These are phyloP conservation scores for Premnoplex brunnescens DNA, from an alignment of 2,797 vertebrate species.

Conservation along the genomic window DNA sequence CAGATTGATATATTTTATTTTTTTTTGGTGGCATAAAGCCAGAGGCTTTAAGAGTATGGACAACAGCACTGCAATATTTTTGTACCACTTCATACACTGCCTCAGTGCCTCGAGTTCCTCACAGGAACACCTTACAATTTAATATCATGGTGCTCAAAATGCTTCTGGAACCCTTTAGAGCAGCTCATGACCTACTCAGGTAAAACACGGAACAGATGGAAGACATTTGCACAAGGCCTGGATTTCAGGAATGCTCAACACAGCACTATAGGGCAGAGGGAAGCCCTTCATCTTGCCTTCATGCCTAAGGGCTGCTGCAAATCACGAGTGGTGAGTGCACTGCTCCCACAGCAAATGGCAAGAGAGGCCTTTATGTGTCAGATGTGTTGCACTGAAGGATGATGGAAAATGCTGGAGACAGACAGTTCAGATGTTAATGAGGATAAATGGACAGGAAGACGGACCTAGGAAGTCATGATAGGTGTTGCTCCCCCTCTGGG, in stretches of 20 bases:
- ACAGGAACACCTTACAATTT: background rate
- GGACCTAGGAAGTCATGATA: background rate
- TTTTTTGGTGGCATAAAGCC: background rate
- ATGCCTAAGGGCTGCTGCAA: background rate
- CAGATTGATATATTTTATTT: background rate
- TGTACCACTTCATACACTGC: background rate
- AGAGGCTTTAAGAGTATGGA: background rate
- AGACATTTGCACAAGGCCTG: background rate
- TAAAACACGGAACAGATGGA: background rate
- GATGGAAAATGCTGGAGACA: background rate
- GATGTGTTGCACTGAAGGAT: background rate
- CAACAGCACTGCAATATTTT: background rate
- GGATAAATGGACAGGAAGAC: background rate
- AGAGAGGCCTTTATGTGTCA: background rate
- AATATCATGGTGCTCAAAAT: background rate
- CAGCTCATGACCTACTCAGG: background rate
- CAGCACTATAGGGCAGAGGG: background rate
- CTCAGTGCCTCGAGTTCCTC: background rate
- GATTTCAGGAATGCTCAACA: background rate
- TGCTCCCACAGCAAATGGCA: background rate
- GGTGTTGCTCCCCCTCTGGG: background rate
- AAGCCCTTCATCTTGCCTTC: background rate
- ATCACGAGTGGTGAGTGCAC: background rate
- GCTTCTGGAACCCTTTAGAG: background rate
- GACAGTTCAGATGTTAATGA: background rate